Percentiles rank a stretch among this genome's conserved stretches.
These are phyloP conservation scores for Macroramphosus scolopax DNA, from an alignment of 2,797 vertebrate genomes.

Conservation along the genomic window DNA sequence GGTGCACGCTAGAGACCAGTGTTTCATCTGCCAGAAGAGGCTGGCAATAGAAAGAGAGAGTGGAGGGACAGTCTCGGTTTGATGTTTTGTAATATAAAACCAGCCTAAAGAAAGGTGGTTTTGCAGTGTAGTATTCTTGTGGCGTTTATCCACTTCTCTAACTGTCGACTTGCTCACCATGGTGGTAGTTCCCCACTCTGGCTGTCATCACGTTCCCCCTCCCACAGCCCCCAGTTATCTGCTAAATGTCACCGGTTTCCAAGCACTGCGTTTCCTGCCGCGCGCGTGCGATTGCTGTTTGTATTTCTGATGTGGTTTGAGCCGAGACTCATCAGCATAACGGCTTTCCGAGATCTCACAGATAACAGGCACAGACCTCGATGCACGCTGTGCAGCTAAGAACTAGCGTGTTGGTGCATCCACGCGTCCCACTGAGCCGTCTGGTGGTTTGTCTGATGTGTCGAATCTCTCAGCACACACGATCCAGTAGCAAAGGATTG, in stretches of 20 bases:
- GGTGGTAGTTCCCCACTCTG: not conserved
- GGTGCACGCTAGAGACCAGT: slow-evolving; percentile 50
- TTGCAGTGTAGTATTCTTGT: no score
- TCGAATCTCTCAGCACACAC: not conserved
- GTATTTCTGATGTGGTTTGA: slow-evolving; percentile 37
- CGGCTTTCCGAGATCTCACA: slow-evolving; percentile 6
- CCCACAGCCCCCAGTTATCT: not conserved
- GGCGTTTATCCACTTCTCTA: no score
- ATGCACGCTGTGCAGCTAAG: not conserved
- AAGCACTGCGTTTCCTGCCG: slow-evolving; percentile 34
- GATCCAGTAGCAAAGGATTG: not conserved
- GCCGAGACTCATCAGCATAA: not conserved
- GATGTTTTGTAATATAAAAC: slow-evolving; percentile 49
- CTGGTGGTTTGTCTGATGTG: slow-evolving; percentile 11
- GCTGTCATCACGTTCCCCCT: slow-evolving; percentile 12
- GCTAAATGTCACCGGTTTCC: slow-evolving; percentile 13
- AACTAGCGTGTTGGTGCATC: no score
- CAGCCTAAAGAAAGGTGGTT: slow-evolving; percentile 34
- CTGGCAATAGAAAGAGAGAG: slow-evolving; percentile 15
- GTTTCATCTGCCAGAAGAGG: slow-evolving; percentile 57
- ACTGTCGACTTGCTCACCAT: not conserved
- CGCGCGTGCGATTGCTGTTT: not conserved
- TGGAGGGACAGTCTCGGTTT: slow-evolving; percentile 19
- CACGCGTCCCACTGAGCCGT: not conserved
- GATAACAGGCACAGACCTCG: slow-evolving; percentile 11